These are phyloP conservation scores for Punctoribates punctum DNA, from an alignment of 2,888 invertebrate species.

Conservation along the genomic window DNA sequence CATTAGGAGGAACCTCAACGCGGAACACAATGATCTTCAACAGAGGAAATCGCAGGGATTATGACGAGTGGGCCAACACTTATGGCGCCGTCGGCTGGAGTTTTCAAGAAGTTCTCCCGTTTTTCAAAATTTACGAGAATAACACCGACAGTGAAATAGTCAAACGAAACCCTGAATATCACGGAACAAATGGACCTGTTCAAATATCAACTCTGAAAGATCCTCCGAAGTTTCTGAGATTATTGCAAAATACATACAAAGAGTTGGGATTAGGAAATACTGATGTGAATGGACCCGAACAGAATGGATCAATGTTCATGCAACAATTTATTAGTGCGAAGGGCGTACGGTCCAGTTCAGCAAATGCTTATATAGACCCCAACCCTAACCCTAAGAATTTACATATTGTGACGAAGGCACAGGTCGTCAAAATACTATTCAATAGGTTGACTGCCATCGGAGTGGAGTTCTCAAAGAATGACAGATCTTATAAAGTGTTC, in stretches of 20 bases:
- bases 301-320: background rate
- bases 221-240: too few species aligned
- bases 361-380: slow-evolving; percentile 22
- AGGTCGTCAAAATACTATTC: background rate
- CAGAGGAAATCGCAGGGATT: background rate
- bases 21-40: background rate
- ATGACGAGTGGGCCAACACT: background rate
- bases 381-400: background rate
- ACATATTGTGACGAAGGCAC: background rate
- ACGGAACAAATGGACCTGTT: too few species aligned
- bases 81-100: background rate
- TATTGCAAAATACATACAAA: background rate
- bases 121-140: background rate
- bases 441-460: background rate
- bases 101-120: background rate
- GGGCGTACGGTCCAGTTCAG: background rate
- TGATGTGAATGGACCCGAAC: background rate
- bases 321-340: background rate
- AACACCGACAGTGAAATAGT: background rate
- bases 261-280: background rate
- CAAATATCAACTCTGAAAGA: too few species aligned
- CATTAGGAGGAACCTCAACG: background rate
- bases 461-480: background rate
- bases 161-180: too few species aligned
- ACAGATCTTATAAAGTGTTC: background rate